Base-by-base conservation (phyloP, 2,888 invertebrate species). In the Microplitis manilae region DNA sequence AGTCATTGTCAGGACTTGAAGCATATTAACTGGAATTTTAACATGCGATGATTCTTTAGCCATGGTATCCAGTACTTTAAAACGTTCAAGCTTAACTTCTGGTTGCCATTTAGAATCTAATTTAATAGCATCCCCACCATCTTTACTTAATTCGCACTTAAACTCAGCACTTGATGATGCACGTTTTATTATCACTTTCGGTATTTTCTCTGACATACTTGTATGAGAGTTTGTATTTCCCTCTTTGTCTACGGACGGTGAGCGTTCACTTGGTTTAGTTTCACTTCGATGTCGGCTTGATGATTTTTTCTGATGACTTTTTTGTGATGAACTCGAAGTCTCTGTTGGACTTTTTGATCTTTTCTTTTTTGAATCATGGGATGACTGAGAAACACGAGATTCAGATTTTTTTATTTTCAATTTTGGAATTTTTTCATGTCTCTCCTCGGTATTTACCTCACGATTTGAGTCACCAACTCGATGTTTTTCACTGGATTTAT, bases 171-270 rank as follows among this genome's bases (percentile, higher is more conserved):
- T 88, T 0, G 89, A 85, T 4, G 89, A 89, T 0, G 87, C 83
- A 61, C 90, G 81, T 74, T 90, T 90, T 64, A 90, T 90, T 65
- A 90, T 89, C 0, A 90, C 90, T 67, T 90, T 90, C 0, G 90
- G 90, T 41, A 90, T 81, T 76, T 89, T 89, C 6, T 86, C 87
- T 4, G 86, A 83, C 1, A 81, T 77, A 75, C 75, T 80, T 82
- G 5, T 77, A 77, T 8, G 82, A 80, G 9, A 75, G 81, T 15
- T 81, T 80, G 8, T 71, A 65, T 38, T 75, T 82, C 40, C 59
- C 30, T 72, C 72, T 72, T 64, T 70, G 73, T 77, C 39, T 30
- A 13, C 7, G 9, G 50, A 61, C 20, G 7, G 59, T 69, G 74
- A 20, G 5, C 69, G 15, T 61, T 75, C 39, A 64, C 61, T 75